Evolutionary conservation across 2,113 vertebrate genomes (phyloP).

Genomic region (Halichoeres trimaculatus): DNA sequence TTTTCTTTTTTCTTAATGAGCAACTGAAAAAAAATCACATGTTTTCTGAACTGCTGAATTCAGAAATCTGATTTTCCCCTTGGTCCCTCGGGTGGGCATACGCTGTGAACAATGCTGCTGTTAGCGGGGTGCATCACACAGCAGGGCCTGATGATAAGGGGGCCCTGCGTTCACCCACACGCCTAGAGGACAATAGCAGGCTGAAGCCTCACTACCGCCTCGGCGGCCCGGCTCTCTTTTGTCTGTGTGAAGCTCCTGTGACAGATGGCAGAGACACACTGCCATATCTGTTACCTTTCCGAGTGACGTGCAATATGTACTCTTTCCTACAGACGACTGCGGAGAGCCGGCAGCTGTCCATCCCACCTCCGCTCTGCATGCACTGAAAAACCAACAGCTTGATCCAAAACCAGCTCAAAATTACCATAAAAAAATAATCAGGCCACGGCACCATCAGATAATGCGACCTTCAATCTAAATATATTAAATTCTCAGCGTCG

Average conservation of each 20-base stretch:
- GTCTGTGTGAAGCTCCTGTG: constrained; percentile 85
- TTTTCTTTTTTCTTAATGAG: not conserved
- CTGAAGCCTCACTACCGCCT: constrained; percentile 70
- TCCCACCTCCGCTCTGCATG: constrained; percentile 61
- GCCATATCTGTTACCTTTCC: constrained; percentile 92
- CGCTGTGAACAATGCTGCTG: constrained; percentile 38
- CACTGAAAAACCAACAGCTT: constrained; percentile 11
- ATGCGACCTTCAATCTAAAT: not conserved
- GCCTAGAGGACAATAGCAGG: constrained; percentile 76
- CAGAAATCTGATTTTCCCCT: constrained; percentile 7
- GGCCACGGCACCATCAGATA: not conserved
- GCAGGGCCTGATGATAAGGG: constrained; percentile 60
- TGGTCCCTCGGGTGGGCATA: constrained; percentile 23
- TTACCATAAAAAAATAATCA: constrained; percentile 7
- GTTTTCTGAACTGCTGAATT: not conserved
- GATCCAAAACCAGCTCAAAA: constrained; percentile 27
- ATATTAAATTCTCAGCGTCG: not conserved
- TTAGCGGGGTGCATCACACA: constrained; percentile 33
- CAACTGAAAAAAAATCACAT: too few species aligned
- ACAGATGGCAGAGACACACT: constrained; percentile 91
- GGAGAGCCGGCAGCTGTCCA: constrained; percentile 90
- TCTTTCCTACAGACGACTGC: constrained; percentile 85
- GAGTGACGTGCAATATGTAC: constrained; percentile 90
- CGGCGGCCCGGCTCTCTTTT: constrained; percentile 81
- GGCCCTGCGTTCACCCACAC: constrained; percentile 66